Base-by-base conservation (phyloP, 2,113 vertebrate species). In the Rynchops niger region DNA sequence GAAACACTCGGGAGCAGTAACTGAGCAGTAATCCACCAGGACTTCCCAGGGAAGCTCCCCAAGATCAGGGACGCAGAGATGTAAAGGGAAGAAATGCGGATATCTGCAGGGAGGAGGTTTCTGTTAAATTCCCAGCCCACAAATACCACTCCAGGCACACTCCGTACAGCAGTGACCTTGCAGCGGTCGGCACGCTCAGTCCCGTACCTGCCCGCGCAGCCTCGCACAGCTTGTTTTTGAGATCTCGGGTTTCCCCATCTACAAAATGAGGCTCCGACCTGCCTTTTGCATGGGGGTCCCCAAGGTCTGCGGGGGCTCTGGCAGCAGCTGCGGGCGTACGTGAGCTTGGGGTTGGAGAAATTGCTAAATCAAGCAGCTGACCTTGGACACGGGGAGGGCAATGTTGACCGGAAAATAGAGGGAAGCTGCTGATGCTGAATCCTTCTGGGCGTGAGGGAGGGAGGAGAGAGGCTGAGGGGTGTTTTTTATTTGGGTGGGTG, bases 161-260 rank as follows among this genome's bases (percentile, higher is more conserved):
- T 40, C 42, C 2, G 1, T 15, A 4, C 2, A 2, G 72, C 66
- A 22, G 62, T 18, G 72, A 58, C 78, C 77, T 58, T 22, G 82
- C 73, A 23, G 76, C 3, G 2, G 6, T 8, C 1, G 3, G 74
- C 61, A 40, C 1, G 3, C 47, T 43, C 9, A 0, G 9, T 62
- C 42, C 62, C 2, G 2, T 14, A 30, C 17, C 58, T 72, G 78
- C 73, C 58, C 6, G 0, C 4, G 0, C 49, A 74, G 88, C 45
- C 47, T 40, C 36, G 71, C 30, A 6, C 42, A 19, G n/a, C 52
- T 56, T 25, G 6, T 16, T 59, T 50, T 29, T 47, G n/a, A 76
- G 42, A 42, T 15, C 56, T 62, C 45, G 3, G 6, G 3, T 22
- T 63, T 74, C 27, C 65, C 9, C 40, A 11, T 8, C 7, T 7